Evolutionary conservation across 1,140 invertebrate genomes (phyloP), one percentile per base, ranked within the genome.

Genomic region (Ceratoteleas bidentatus): DNA sequence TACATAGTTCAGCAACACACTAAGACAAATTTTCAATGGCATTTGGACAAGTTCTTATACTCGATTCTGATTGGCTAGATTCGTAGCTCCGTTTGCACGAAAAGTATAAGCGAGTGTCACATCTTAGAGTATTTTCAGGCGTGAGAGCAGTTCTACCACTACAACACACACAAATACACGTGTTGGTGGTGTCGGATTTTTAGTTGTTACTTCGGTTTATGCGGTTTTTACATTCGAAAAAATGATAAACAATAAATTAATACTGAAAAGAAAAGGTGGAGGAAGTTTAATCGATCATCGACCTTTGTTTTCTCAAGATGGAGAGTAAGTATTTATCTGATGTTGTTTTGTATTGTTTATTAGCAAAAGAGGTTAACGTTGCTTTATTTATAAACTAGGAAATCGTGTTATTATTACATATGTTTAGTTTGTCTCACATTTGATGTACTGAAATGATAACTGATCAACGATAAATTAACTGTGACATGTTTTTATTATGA

Each of bases 231-330:
- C 16, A 40, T 45, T 57, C 13, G 24, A 61, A 58, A 64, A 53
- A 77, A 69, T 77, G 68, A 49, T 66, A 34, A 49, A 0, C 24
- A 85, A 90, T 78, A 87, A 90, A 70, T 87, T 91, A 73, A 79
- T 90, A 56, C 80, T 91, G 3, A 90, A 88, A 62, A 89, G 89
- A 79, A 91, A 92, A 89, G 91, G 91, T 69, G 94, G 94, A 58
- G 94, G 93, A 57, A 94, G 92, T 85, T 92, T 95, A 77, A 92
- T 95, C 15, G 90, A 92, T 83, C 90, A 93, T 86, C 87, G 91
- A 14, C 94, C 94, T 13, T 64, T 94, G 32, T 95, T 95, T 91
- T 94, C 94, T 6, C 81, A 80, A 9, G 92, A 94, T 88, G 93
- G 92, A 89, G 92, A 94, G 94, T 95, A 91, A 93, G 94, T 92